Percentiles rank a stretch among this genome's conserved stretches.
phyloP scores from a whole-genome alignment of 1,140 invertebrate genomes.

The Araneus ventricosus region DNA sequence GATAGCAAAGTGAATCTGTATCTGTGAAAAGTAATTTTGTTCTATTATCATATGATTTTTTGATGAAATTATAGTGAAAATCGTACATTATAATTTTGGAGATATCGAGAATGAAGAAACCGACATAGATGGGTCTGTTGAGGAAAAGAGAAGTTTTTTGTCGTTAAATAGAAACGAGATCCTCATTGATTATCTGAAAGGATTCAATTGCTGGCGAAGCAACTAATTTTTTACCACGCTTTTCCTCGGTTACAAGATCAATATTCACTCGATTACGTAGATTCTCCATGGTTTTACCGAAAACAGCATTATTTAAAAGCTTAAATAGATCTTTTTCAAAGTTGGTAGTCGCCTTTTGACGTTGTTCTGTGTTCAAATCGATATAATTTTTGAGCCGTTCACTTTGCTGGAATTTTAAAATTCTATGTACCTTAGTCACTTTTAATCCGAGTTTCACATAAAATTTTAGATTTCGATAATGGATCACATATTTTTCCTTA shows the following conservation, averaged over 20 bases:
- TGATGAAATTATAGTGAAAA: slow-evolving; percentile 19
- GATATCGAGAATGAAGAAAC: not conserved
- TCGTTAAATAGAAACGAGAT: not conserved
- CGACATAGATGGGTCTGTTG: slow-evolving; percentile 9
- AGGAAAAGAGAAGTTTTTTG: slow-evolving; percentile 33
- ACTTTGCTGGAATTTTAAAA: no score
- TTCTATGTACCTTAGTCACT: no score
- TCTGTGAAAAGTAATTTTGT: not conserved
- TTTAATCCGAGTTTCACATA: not conserved
- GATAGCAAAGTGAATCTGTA: not conserved
- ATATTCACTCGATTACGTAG: not conserved
- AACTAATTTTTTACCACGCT: not conserved
- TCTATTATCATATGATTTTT: not conserved
- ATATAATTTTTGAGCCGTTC: no score
- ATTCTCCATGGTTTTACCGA: no score
- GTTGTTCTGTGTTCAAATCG: no score
- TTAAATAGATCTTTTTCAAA: not conserved
- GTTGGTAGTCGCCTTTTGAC: not conserved
- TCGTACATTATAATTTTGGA: slow-evolving; percentile 40
- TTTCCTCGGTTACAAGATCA: not conserved
- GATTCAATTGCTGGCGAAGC: not conserved
- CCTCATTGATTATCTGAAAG: not conserved
- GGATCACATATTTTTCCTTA: no score
- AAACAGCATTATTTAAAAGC: no score
- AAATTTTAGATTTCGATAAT: not conserved